A percentile compares a stretch with the other conserved stretches of the same genome.
These are phyloP conservation scores for Gymnoscopelus microlampas DNA, from an alignment of 2,797 vertebrate genomes.

Conservation along the genomic window DNA sequence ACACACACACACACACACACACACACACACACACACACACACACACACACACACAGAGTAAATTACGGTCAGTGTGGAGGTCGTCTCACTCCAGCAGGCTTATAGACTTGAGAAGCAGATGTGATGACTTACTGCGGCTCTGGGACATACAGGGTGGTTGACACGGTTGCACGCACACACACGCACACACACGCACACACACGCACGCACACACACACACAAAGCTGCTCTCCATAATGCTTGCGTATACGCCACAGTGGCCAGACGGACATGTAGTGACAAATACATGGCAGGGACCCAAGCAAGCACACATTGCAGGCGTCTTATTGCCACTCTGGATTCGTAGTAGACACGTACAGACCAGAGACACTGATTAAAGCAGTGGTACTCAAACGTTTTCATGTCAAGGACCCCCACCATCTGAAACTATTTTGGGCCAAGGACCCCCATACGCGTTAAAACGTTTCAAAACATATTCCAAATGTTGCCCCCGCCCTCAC, in stretches of 20 bases:
- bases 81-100: conserved; percentile 67
- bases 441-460: no score
- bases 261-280: conserved; percentile 28
- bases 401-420: no score
- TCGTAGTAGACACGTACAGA: no score
- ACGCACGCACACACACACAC: conserved; percentile 30
- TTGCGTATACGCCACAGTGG: conserved; percentile 7
- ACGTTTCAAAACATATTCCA: no score
- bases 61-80: conserved; percentile 68
- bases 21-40: no score
- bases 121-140: conserved; percentile 52
- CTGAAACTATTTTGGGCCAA: no score
- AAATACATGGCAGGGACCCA: conserved; percentile 32
- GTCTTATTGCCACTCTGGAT: no score
- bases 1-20: neutral
- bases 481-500: no score
- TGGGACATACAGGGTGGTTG: conserved; percentile 46
- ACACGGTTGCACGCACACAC: neutral
- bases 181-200: conserved; percentile 3
- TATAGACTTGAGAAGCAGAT: conserved; percentile 68
- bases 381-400: no score
- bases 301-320: conserved; percentile 31
- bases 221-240: neutral
- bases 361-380: no score
- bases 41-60: conserved; percentile 18